A percentile compares a stretch with the other conserved stretches of the same genome.
These are phyloP conservation scores for Drosophila seclusa DNA, from an alignment of 2,888 invertebrate species.

Conservation along the genomic window DNA sequence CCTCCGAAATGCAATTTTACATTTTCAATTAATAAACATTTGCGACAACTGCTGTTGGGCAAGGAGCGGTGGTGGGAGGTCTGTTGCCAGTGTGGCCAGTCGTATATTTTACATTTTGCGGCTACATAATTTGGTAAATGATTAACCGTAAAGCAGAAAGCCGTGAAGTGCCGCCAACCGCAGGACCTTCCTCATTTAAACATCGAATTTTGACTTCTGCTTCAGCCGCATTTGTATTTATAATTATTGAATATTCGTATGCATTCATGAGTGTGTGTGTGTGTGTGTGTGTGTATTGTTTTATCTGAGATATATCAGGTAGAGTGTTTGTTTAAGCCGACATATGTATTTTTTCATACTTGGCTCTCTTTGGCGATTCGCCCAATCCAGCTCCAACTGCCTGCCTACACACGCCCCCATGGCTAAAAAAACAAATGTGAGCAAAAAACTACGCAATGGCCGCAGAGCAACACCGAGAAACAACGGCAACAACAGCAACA, in stretches of 20 bases:
- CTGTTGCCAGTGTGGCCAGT: conserved; percentile 26
- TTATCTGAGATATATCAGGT: conserved; percentile 21
- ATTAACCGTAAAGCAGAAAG: conserved; percentile 70
- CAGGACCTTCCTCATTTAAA: conserved; percentile 59
- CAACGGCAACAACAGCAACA: conserved; percentile 28
- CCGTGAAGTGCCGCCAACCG: conserved; percentile 67
- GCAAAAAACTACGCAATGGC: conserved; percentile 77
- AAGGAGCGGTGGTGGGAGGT: background rate
- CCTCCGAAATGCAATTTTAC: conserved; percentile 72
- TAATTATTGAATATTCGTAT: conserved; percentile 36
- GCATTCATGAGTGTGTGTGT: background rate
- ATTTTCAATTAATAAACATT: conserved; percentile 80
- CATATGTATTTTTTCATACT: conserved; percentile 12
- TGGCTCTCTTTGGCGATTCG: conserved; percentile 27
- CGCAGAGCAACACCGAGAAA: conserved; percentile 52
- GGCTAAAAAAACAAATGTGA: conserved; percentile 73
- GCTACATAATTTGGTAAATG: conserved; percentile 79
- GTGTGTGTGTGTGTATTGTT: background rate
- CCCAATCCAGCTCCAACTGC: conserved; percentile 57
- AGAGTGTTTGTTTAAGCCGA: conserved; percentile 12
- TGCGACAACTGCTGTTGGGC: conserved; percentile 55
- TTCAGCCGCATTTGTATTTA: conserved; percentile 38
- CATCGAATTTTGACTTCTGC: conserved; percentile 32
- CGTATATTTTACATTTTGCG: conserved; percentile 76
- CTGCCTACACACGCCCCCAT: conserved; percentile 76